These are phyloP conservation scores for Drosophila rufa DNA, from an alignment of 1,140 invertebrate genomes.

Conservation along the genomic window DNA sequence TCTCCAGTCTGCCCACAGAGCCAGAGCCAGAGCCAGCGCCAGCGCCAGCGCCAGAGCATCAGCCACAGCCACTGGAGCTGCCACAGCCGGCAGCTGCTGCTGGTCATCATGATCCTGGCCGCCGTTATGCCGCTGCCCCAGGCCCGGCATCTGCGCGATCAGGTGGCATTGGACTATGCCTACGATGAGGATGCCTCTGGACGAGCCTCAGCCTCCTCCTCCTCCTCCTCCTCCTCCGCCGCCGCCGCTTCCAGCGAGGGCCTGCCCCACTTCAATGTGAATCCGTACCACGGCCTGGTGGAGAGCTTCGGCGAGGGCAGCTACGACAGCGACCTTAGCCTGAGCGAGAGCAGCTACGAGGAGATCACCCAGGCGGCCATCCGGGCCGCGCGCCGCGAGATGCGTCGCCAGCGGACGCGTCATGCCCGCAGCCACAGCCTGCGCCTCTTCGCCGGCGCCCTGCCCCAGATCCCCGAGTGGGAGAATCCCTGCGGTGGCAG, in stretches of 20 bases:
- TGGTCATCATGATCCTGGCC: constrained; percentile 48
- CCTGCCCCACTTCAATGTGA: constrained; percentile 48
- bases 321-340: constrained; percentile 47
- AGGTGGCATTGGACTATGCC: constrained; percentile 44
- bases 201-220: constrained; percentile 2
- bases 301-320: constrained; percentile 50
- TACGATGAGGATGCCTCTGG: constrained; percentile 44
- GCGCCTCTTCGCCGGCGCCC: constrained; percentile 32
- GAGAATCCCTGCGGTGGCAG: constrained; percentile 70
- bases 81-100: constrained; percentile 19
- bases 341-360: constrained; percentile 60
- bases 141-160: constrained; percentile 59
- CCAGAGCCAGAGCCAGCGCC: constrained; percentile 19
- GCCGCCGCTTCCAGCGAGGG: neutral
- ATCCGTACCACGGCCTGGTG: constrained; percentile 63
- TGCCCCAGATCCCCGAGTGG: constrained; percentile 54
- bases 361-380: constrained; percentile 57
- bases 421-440: constrained; percentile 62
- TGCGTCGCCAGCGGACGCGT: constrained; percentile 52
- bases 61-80: constrained; percentile 21
- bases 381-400: constrained; percentile 40
- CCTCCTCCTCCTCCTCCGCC: neutral
- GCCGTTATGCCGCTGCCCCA: constrained; percentile 44
- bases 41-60: constrained; percentile 10
- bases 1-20: constrained; percentile 47